Evolutionary conservation across 2,888 invertebrate genomes (phyloP), one percentile per base, ranked within the genome.

Genomic region (Agrotis clavis): DNA sequence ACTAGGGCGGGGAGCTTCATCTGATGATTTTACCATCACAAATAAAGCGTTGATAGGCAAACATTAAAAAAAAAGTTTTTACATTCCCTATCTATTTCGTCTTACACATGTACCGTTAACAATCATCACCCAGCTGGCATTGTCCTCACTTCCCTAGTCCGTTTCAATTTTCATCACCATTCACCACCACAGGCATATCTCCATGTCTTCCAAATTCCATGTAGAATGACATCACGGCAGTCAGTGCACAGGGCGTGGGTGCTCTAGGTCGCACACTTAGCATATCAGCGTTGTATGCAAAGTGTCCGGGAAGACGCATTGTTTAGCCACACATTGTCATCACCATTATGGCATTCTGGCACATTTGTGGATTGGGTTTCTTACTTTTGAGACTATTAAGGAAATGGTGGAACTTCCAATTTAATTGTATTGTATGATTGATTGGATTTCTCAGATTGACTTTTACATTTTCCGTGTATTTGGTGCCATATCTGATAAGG

Each of bases 171-270:
- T 35, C 35, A 35, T 35, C 35, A 35, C 7, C 7, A 7, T 35
- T 35, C n/a, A n/a, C n/a, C n/a, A n/a, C n/a, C n/a, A n/a, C n/a
- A 41, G 4, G 18, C 30, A 25, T 50, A 73, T 68, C 65, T 11
- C 18, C 18, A 1, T 67, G 4, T 2, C 41, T 78, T 77, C 18
- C 2, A 19, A 11, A 47, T 50, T 67, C 51, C 25, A 14, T 18
- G 78, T 73, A 1, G 54, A 50, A 74, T 79, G 78, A 78, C 79
- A 79, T 78, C 78, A 74, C 54, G 25, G 41, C 69, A 67, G 79
- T 56, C 66, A 53, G 69, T 70, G 67, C 67, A 65, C 13, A 1
- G 19, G 16, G 54, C 67, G 79, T 79, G 75, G 79, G 79, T 70
- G 64, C 79, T 67, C 75, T 79, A 70, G 79, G 75, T 70, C 79